Evolutionary conservation across 1,140 invertebrate species (phyloP), one percentile per base, ranked within the genome.

Genomic region (Stratiolaelaps scimitus): DNA sequence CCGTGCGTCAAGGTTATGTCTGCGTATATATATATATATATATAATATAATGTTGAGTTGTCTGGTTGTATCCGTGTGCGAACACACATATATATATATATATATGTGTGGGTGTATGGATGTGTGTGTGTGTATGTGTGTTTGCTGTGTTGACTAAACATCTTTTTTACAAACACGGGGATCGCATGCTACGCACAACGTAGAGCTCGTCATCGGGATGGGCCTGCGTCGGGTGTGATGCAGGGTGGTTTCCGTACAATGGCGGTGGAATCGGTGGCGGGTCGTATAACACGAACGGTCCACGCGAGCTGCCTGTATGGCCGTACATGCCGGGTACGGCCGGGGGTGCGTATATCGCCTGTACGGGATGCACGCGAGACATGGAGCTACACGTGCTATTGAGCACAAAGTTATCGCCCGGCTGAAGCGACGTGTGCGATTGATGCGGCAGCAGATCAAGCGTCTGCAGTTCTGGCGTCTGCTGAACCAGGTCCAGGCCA

Each of bases 141-240:
- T 40, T 4, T 10, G 34, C 10, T 40, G 5, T 40, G 34, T 10
- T 40, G 34, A 10, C 34, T 40, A 40, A 40, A 40, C 34, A 40
- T 40, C 34, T 60, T 60, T 60, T 60, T 60, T 60, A 60, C 53
- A 60, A 60, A 60, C 53, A 60, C 53, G 53, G 53, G 34, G 53
- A 60, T 60, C 53, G 53, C 10, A 60, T 20, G 23, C 53, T 60
- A 26, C 53, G 13, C 26, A 60, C 53, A 60, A 60, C 53, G 53
- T 60, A 60, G 26, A 60, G 20, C 13, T 60, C 53, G 13, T 60
- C 53, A 23, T 60, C 53, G 17, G 53, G 53, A 60, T 60, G 53
- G 26, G 5, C 34, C 34, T 40, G 34, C 10, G 34, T 40, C 34
- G 34, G 5, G 10, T 40, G 34, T 40, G 34, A 40, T 40, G 34